Conservation (phyloP, 2,888 invertebrate genomes). For the Philaethria dido region DNA sequence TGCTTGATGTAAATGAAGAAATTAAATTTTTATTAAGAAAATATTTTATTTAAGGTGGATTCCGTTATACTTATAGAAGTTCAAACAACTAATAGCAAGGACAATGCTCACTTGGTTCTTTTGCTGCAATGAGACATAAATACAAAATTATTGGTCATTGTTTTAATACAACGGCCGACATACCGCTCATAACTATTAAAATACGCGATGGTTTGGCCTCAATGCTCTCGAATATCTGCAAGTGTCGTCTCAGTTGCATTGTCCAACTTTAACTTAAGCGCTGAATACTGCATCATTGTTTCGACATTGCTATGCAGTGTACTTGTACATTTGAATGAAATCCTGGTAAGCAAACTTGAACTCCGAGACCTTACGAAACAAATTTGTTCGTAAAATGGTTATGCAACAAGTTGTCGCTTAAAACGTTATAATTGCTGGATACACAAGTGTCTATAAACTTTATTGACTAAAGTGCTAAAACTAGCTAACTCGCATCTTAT, state of each 20-base stretch:
- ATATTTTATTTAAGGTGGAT: slow-evolving; percentile 4
- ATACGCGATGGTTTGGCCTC: slow-evolving; percentile 67
- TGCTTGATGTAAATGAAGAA: slow-evolving; percentile 28
- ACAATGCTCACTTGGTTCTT: slow-evolving; percentile 37
- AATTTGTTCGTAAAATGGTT: slow-evolving; percentile 14
- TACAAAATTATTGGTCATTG: slow-evolving; percentile 78
- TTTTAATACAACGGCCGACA: slow-evolving; percentile 70
- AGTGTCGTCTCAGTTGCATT: slow-evolving; percentile 49
- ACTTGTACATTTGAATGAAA: slow-evolving; percentile 38
- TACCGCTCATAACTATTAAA: slow-evolving; percentile 67
- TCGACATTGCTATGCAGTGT: slow-evolving; percentile 31
- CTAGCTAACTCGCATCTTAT: slow-evolving; percentile 43
- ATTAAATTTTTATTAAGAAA: slow-evolving; percentile 11
- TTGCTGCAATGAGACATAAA: slow-evolving; percentile 67
- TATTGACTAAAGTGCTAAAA: slow-evolving; percentile 19
- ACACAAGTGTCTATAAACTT: slow-evolving; percentile 38
- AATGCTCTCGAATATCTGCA: slow-evolving; percentile 55
- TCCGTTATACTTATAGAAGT: slow-evolving; percentile 50
- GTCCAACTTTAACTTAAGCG: slow-evolving; percentile 47
- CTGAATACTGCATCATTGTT: slow-evolving; percentile 44
- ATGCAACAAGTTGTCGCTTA: slow-evolving; percentile 16
- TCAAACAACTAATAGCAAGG: slow-evolving; percentile 50
- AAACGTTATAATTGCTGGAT: slow-evolving; percentile 29
- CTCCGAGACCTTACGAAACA: slow-evolving; percentile 14
- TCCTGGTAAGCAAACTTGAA: slow-evolving; percentile 30